These are phyloP conservation scores for Caloenas nicobarica DNA, from an alignment of 2,113 vertebrate species.

Conservation along the genomic window DNA sequence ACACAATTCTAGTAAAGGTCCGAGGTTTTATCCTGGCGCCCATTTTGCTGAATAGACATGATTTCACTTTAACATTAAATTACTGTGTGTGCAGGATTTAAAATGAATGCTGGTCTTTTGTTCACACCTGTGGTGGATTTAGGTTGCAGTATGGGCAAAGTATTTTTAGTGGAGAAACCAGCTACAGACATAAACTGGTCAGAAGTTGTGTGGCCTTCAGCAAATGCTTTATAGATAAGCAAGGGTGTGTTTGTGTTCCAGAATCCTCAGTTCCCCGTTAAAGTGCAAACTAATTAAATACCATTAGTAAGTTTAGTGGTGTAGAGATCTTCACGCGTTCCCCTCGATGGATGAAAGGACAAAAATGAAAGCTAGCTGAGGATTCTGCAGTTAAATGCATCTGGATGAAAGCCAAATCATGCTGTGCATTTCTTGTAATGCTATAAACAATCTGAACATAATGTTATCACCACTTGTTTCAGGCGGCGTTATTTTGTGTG, in stretches of 20 bases:
- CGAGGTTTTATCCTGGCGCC: not conserved
- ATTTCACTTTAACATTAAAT: not conserved
- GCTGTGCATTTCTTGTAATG: slow-evolving; percentile 6
- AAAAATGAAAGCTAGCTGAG: not conserved
- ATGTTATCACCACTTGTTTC: slow-evolving; percentile 25
- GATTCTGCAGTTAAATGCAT: not conserved
- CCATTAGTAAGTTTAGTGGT: not conserved
- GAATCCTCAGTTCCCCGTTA: not conserved
- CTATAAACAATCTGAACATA: not conserved
- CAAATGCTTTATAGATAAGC: not conserved
- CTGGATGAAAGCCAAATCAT: not conserved
- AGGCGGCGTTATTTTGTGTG: not conserved
- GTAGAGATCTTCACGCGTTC: not conserved
- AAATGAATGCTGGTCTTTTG: not conserved
- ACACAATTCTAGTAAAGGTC: not conserved
- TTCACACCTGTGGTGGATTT: not conserved
- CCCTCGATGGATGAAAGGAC: not conserved
- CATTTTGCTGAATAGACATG: not conserved
- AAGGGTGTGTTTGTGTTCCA: not conserved
- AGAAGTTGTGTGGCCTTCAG: not conserved
- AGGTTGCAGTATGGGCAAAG: not conserved
- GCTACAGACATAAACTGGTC: not conserved
- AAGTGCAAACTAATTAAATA: not conserved
- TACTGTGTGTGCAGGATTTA: not conserved
- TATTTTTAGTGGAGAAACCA: not conserved